Percentiles rank a stretch among this genome's conserved stretches.
Conservation (phyloP, 2,888 invertebrate species). For the Macropis europaea region DNA sequence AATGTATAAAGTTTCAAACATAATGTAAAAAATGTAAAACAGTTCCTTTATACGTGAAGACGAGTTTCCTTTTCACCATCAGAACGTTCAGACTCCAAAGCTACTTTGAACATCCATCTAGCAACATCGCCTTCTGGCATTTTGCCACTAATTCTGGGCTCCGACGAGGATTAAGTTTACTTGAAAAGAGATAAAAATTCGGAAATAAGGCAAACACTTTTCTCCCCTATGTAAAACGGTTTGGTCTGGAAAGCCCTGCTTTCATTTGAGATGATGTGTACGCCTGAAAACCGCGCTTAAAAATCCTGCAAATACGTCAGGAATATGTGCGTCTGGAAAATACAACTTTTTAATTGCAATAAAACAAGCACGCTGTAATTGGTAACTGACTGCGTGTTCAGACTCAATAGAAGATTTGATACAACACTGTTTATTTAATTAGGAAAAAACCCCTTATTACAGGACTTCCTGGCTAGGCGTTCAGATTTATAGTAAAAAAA, state of each 20-base stretch:
- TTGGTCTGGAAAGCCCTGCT: neutral
- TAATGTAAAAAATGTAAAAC: no score
- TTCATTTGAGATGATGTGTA: neutral
- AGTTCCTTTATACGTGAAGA: neutral
- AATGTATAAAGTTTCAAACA: neutral
- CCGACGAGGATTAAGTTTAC: conserved; percentile 14
- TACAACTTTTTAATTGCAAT: no score
- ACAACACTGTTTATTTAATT: no score
- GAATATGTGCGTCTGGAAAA: no score
- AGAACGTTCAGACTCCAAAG: neutral
- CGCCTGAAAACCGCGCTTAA: neutral
- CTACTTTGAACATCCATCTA: conserved; percentile 16
- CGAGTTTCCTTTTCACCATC: conserved; percentile 1
- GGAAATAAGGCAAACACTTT: conserved; percentile 17
- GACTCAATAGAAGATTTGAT: no score
- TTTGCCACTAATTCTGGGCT: conserved; percentile 28
- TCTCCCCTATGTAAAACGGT: neutral
- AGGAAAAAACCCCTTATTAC: no score
- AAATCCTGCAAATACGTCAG: no score
- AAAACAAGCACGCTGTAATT: no score
- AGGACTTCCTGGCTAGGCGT: no score
- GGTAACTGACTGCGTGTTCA: no score
- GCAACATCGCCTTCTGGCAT: conserved; percentile 23
- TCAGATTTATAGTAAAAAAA: no score
- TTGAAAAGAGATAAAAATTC: conserved; percentile 17